Conservation (phyloP, 2,113 vertebrate genomes). For the Tiliqua scincoides region DNA sequence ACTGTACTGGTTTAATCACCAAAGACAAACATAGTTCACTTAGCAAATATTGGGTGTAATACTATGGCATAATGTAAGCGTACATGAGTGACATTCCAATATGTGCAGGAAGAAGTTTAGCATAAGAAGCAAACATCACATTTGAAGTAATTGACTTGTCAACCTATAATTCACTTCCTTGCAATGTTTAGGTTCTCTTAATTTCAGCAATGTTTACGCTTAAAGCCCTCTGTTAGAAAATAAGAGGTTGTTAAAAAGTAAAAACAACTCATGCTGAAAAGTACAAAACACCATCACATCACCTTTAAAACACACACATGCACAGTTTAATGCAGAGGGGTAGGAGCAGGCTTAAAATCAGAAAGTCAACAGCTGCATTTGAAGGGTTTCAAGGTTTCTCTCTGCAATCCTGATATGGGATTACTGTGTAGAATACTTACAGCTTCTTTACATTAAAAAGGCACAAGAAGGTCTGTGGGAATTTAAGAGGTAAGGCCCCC, state of each 20-base stretch:
- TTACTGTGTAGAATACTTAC: background rate
- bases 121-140: constrained; percentile 16
- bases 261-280: constrained; percentile 14
- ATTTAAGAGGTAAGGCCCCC: no score
- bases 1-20: background rate
- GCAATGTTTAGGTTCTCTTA: constrained; percentile 36
- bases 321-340: background rate
- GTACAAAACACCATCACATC: background rate
- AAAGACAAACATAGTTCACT: constrained; percentile 30
- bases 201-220: constrained; percentile 29
- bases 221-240: constrained; percentile 42
- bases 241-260: constrained; percentile 25
- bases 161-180: constrained; percentile 41
- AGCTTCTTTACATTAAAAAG: background rate
- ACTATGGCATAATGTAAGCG: constrained; percentile 14
- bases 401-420: background rate
- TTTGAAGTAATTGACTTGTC: constrained; percentile 31
- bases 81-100: constrained; percentile 4
- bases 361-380: constrained; percentile 5
- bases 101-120: constrained; percentile 4
- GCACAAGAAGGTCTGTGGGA: background rate
- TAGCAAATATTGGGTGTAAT: constrained; percentile 17
- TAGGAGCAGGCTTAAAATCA: background rate
- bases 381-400: background rate
- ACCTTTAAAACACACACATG: background rate